A percentile compares a stretch with the other conserved stretches of the same genome.
Evolutionary conservation across 2,113 vertebrate species (phyloP).

Genomic region (Myiopsitta monachus): DNA sequence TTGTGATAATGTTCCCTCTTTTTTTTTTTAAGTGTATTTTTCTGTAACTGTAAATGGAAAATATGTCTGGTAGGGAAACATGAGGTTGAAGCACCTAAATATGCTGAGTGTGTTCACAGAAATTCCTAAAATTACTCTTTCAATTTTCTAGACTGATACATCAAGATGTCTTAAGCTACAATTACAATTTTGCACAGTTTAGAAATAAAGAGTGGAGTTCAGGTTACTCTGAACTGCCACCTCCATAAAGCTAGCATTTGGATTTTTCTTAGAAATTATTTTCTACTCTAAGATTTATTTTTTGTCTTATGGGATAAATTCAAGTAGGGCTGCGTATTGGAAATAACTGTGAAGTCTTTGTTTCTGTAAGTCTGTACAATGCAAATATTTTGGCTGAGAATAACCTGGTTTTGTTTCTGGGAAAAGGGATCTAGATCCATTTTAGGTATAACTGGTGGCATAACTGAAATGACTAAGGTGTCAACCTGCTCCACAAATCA

Average conservation of each 20-base stretch:
- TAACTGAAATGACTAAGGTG: background rate
- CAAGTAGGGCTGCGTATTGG: rapidly evolving
- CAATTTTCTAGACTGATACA: background rate
- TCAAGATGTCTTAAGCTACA: background rate
- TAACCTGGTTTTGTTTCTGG: rapidly evolving
- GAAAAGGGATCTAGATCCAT: background rate
- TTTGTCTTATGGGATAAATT: background rate
- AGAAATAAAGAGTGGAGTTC: background rate
- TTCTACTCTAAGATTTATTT: background rate
- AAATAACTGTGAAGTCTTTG: background rate
- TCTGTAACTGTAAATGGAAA: background rate
- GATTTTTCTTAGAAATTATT: background rate
- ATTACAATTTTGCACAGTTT: background rate
- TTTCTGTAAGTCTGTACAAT: background rate
- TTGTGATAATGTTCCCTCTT: background rate
- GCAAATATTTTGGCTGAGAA: background rate
- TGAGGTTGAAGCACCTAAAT: background rate
- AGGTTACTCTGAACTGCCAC: background rate
- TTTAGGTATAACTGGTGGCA: background rate
- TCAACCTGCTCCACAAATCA: background rate
- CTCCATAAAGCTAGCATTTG: background rate
- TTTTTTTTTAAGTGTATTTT: background rate
- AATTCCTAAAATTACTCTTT: background rate
- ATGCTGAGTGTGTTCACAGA: background rate
- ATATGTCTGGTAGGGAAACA: background rate